Evolutionary conservation across 1,140 invertebrate species (phyloP).

Genomic region (Lordiphosa mommai): DNA sequence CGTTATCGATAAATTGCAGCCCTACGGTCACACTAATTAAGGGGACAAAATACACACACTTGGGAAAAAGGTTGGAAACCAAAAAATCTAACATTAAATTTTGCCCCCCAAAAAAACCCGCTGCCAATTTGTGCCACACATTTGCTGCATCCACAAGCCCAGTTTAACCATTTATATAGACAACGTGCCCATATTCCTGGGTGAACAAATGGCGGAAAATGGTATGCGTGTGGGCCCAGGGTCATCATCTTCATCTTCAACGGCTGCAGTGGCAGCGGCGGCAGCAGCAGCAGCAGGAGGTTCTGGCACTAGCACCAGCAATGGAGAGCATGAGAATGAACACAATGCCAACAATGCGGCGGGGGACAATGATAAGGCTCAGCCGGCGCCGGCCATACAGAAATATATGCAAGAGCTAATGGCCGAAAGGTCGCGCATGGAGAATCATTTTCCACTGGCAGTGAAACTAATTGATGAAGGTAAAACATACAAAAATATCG

Average conservation of each 20-base stretch:
- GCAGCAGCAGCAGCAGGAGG: conserved; percentile 13
- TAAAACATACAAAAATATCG: conserved; percentile 44
- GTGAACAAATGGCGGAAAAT: conserved; percentile 76
- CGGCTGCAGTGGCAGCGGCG: conserved; percentile 22
- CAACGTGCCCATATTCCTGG: conserved; percentile 22
- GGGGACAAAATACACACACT: neutral
- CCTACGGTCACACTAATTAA: no score
- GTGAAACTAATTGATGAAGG: conserved; percentile 78
- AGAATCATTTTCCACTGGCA: conserved; percentile 73
- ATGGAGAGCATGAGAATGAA: conserved; percentile 70
- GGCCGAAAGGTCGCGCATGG: conserved; percentile 68
- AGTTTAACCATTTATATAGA: neutral
- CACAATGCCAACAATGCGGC: conserved; percentile 35
- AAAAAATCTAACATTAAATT: no score
- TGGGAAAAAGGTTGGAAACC: neutral
- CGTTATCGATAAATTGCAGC: no score
- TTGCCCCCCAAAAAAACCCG: neutral
- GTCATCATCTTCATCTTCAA: conserved; percentile 47
- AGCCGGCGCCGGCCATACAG: conserved; percentile 62
- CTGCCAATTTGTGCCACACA: no score
- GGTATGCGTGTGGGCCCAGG: conserved; percentile 71
- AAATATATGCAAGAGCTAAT: conserved; percentile 78
- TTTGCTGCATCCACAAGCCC: no score
- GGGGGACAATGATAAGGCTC: conserved; percentile 58
- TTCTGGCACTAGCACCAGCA: conserved; percentile 40